phyloP scores from a whole-genome alignment of 1,140 invertebrate species.

The Platyscapa corneri region DNA sequence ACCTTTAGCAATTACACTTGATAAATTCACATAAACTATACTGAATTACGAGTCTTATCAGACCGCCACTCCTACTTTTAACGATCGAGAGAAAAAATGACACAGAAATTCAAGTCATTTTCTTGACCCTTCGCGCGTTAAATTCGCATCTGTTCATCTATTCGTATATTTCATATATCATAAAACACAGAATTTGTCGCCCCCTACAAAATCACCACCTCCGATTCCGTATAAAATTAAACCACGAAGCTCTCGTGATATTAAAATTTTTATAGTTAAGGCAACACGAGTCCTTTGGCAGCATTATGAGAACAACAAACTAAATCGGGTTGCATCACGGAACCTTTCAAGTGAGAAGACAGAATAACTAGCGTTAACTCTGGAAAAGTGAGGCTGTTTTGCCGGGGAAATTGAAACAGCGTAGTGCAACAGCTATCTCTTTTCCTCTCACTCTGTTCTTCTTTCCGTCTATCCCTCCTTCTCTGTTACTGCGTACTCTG shows the following conservation, averaged over 20 bases:
- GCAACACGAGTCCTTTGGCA: background rate
- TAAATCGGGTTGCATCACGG: background rate
- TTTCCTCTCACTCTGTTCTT: background rate
- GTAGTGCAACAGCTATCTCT: background rate
- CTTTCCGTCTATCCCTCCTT: background rate
- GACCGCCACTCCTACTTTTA: too few species aligned
- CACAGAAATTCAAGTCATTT: too few species aligned
- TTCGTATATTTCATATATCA: too few species aligned
- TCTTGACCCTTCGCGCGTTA: too few species aligned
- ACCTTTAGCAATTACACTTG: too few species aligned
- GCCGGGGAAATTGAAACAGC: conserved; percentile 39
- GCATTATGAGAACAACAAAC: conserved; percentile 30
- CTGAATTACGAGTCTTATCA: too few species aligned
- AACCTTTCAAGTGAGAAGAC: conserved; percentile 43
- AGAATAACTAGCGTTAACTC: conserved; percentile 27
- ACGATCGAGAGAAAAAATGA: too few species aligned
- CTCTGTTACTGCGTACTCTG: background rate
- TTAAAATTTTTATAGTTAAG: conserved; percentile 11
- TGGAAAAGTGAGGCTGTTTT: conserved; percentile 33
- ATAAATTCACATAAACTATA: too few species aligned
- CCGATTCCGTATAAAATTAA: too few species aligned
- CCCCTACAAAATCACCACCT: too few species aligned
- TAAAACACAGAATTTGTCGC: too few species aligned
- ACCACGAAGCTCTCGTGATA: background rate
- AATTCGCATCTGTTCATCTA: too few species aligned